phyloP scores from a whole-genome alignment of 2,888 invertebrate species.

The Tenthredo scrophulariae region DNA sequence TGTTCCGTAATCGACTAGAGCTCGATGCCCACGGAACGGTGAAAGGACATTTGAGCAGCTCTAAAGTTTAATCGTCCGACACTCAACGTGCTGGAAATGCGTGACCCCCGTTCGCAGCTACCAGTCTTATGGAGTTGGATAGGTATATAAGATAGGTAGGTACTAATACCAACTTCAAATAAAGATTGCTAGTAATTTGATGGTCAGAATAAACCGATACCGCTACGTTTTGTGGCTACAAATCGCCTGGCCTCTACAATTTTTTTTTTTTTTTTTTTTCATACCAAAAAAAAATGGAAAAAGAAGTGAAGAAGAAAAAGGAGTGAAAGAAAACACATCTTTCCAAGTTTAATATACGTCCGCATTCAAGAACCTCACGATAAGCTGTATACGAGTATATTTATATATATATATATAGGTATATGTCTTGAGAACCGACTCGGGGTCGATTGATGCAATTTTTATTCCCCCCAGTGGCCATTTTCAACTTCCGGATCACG shows the following conservation, averaged over 20 bases:
- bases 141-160: neutral
- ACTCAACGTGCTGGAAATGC: conserved; percentile 38
- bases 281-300: neutral
- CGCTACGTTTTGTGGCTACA: conserved; percentile 10
- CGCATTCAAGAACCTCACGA: neutral
- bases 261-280: neutral
- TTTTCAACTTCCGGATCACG: neutral
- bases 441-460: conserved; percentile 28
- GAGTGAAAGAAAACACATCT: neutral
- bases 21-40: conserved; percentile 36
- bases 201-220: conserved; percentile 15
- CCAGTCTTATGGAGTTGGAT: neutral
- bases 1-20: conserved; percentile 37
- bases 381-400: neutral
- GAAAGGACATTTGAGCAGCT: conserved; percentile 47
- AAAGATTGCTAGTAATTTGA: conserved; percentile 35
- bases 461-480: neutral
- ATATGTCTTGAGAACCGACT: neutral
- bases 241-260: neutral
- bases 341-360: neutral
- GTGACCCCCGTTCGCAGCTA: conserved; percentile 30
- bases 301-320: neutral
- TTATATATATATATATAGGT: too few relatives aligned
- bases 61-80: conserved; percentile 45
- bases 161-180: conserved; percentile 12